Evolutionary conservation across 2,888 invertebrate genomes (phyloP).

Genomic region (Phyllotreta cruciferae): DNA sequence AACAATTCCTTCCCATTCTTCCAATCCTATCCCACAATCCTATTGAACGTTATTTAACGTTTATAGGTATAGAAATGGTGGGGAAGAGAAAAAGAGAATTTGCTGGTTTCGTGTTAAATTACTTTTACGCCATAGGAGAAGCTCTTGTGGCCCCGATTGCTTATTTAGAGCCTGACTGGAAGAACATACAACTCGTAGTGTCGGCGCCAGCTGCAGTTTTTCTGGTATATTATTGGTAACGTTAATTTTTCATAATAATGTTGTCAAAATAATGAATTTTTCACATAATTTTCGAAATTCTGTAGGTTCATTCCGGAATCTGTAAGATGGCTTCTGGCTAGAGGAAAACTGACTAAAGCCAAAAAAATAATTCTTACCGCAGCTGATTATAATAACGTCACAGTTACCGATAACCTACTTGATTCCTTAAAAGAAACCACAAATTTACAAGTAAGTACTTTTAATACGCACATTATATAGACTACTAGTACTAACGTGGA

Average conservation of each 20-base stretch:
- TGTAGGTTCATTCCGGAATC: conserved; percentile 69
- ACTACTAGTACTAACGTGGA: no score
- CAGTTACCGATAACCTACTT: conserved; percentile 60
- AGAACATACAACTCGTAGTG: conserved; percentile 64
- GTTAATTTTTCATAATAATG: conserved; percentile 6
- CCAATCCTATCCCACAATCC: no score
- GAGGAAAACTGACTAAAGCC: conserved; percentile 64
- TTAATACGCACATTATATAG: neutral
- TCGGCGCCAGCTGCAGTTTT: conserved; percentile 69
- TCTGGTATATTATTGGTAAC: conserved; percentile 66
- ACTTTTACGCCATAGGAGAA: conserved; percentile 72
- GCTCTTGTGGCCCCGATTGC: conserved; percentile 67
- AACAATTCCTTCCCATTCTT: neutral
- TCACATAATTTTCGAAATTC: no score
- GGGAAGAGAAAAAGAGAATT: conserved; percentile 68
- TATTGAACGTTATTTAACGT: no score
- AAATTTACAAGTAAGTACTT: conserved; percentile 30
- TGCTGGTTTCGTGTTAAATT: conserved; percentile 68
- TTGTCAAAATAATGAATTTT: no score
- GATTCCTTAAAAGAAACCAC: conserved; percentile 57
- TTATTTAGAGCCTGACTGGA: conserved; percentile 68
- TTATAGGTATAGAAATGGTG: conserved; percentile 69
- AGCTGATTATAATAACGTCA: conserved; percentile 65
- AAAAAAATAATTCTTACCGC: conserved; percentile 64
- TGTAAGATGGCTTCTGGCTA: conserved; percentile 70